A percentile compares a stretch with the other conserved stretches of the same genome.
phyloP scores from a whole-genome alignment of 2,888 invertebrate species.

The Acanthoscelides obtectus region DNA sequence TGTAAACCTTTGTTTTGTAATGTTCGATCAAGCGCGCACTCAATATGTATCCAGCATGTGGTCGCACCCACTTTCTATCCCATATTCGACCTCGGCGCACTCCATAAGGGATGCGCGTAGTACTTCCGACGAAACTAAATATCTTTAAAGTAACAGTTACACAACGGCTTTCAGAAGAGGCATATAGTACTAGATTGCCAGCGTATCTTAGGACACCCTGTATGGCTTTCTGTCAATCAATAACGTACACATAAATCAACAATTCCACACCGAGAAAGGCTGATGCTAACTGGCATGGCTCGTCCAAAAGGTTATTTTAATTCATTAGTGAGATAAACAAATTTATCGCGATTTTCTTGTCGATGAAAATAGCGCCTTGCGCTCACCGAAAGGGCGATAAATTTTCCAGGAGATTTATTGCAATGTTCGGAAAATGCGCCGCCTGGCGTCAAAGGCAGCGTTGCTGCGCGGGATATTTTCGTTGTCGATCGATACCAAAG shows the following conservation, averaged over 20 bases:
- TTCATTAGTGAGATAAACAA: constrained; percentile 1
- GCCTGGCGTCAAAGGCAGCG: background rate
- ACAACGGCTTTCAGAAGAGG: no score
- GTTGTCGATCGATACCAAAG: background rate
- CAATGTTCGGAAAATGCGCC: background rate
- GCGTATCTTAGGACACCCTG: no score
- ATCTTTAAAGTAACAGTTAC: no score
- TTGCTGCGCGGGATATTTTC: background rate
- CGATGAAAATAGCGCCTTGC: background rate
- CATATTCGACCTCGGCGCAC: no score
- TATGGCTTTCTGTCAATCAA: background rate
- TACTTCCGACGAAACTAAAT: no score
- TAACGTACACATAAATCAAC: background rate
- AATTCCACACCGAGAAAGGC: background rate
- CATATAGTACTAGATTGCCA: no score
- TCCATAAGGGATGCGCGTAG: no score
- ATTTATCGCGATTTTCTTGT: background rate
- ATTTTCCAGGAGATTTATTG: background rate
- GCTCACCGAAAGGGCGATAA: background rate
- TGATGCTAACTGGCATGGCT: background rate
- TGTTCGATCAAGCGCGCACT: no score
- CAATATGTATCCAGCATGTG: no score
- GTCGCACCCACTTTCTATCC: no score
- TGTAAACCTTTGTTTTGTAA: no score
- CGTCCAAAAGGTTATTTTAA: constrained; percentile 10